Conservation (phyloP, 2,888 invertebrate genomes). For the Zhengitettix transpicula region DNA sequence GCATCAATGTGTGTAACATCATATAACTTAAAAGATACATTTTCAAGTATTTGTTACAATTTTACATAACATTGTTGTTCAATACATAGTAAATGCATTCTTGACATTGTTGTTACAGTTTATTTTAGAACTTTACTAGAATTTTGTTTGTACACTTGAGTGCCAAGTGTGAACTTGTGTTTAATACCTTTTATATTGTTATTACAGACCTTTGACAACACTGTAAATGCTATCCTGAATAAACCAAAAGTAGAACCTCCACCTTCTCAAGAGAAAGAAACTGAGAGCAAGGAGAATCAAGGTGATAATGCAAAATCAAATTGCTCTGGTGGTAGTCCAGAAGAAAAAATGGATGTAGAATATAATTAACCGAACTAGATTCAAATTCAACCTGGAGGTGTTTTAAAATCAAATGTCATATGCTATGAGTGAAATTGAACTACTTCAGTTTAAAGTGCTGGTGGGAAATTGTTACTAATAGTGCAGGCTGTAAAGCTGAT, state of each 20-base stretch:
- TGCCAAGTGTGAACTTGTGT: background rate
- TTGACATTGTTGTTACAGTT: too few species aligned
- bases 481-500: too few species aligned
- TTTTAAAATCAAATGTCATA: too few species aligned
- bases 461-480: too few species aligned
- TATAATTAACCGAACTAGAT: constrained; percentile 12
- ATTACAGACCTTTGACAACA: constrained; percentile 33
- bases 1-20: too few species aligned
- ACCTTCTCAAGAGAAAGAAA: constrained; percentile 30
- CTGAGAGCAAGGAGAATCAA: constrained; percentile 9
- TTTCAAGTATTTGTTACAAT: too few species aligned
- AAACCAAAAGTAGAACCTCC: constrained; percentile 62
- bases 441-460: too few species aligned
- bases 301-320: constrained; percentile 17
- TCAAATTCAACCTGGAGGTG: too few species aligned
- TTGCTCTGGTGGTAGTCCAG: constrained; percentile 12
- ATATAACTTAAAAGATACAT: too few species aligned
- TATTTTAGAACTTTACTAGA: background rate
- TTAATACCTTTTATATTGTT: constrained; percentile 2
- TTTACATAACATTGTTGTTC: too few species aligned
- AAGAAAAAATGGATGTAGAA: constrained; percentile 31
- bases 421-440: too few species aligned
- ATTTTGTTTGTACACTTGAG: background rate
- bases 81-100: too few species aligned
- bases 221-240: constrained; percentile 56